Percentiles rank a stretch among this genome's conserved stretches.
phyloP scores from a whole-genome alignment of 2,113 vertebrate species.

The Addax nasomaculatus region DNA sequence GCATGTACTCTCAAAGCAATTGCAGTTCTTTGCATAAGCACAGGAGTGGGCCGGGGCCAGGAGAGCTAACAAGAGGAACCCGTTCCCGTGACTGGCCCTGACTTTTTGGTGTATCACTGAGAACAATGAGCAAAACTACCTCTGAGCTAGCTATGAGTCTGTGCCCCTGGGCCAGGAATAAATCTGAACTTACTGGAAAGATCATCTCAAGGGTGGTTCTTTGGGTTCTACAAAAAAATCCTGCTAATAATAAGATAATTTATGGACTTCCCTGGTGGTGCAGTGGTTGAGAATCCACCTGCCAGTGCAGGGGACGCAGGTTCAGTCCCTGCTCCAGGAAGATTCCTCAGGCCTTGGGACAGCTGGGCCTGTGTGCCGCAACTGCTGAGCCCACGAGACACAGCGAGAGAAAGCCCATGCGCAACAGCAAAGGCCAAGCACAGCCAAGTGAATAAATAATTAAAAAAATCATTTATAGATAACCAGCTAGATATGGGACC shows the following conservation, averaged over 20 bases:
- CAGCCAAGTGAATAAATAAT: background rate
- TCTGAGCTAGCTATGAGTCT: background rate
- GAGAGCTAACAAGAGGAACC: background rate
- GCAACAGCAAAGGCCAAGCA: accelerated
- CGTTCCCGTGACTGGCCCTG: background rate
- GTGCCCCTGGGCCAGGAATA: background rate
- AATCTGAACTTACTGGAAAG: background rate
- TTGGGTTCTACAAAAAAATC: background rate
- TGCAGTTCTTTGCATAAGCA: background rate
- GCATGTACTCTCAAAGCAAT: background rate
- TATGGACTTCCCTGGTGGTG: background rate
- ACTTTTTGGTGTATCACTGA: background rate
- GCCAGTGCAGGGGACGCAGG: background rate
- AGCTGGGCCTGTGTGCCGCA: background rate
- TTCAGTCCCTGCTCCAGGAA: background rate
- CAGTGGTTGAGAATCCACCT: background rate
- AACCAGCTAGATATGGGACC: background rate
- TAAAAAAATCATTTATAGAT: background rate
- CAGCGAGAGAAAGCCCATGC: background rate
- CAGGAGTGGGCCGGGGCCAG: background rate
- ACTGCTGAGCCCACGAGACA: background rate
- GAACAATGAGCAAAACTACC: background rate
- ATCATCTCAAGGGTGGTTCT: background rate
- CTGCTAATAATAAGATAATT: background rate
- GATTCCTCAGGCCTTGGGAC: background rate